Evolutionary conservation across 2,797 vertebrate species (phyloP).

Genomic region (Typhlichthys subterraneus): DNA sequence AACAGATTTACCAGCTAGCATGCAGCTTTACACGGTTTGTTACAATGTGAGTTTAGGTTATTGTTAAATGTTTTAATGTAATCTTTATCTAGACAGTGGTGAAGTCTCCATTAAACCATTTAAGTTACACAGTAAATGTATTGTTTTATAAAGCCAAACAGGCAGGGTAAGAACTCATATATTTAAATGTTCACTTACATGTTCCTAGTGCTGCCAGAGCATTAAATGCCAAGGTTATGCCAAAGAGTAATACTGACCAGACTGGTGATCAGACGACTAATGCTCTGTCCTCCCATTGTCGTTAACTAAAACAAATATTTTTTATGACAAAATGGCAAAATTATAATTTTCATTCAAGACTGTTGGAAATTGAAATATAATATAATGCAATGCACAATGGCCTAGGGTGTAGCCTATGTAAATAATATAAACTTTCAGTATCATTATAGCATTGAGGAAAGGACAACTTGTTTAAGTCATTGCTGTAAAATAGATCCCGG

Average conservation of each 20-base stretch:
- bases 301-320: conserved; percentile 1
- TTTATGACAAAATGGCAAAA: not conserved
- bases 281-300: conserved; percentile 52
- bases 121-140: no score
- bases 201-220: conserved; percentile 51
- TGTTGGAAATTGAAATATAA: not conserved
- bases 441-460: no score
- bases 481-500: no score
- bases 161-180: no score
- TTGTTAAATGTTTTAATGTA: no score
- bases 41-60: no score
- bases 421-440: not conserved
- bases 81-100: no score
- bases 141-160: no score
- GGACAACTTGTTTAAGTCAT: no score
- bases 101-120: no score
- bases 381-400: not conserved
- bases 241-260: conserved; percentile 48
- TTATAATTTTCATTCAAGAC: not conserved
- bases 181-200: conserved; percentile 27
- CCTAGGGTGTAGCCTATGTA: not conserved
- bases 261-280: conserved; percentile 26
- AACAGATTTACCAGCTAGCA: not conserved
- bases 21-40: not conserved
- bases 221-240: conserved; percentile 50